Base-by-base conservation (phyloP, 30 jellyfish, hydroid and myxozoan genomes). In the Aurelia sp. region DNA sequence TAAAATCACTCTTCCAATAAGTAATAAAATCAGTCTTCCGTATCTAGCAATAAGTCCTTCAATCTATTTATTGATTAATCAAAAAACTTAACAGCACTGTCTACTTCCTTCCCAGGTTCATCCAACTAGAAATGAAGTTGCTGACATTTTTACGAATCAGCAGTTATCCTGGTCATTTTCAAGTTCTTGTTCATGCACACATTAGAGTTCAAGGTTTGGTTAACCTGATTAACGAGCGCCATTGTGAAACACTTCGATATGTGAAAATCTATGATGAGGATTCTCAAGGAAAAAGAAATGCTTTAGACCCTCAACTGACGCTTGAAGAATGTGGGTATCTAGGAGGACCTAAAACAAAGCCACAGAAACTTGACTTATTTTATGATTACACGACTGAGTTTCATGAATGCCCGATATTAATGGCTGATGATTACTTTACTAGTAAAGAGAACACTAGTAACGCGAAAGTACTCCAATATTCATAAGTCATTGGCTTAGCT, bases 81-180 rank as follows among this genome's bases (percentile, higher is more conserved):
- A 44, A 44, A 16, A 44, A 44, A 0, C 55, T 44, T 44, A 44
- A 0, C 55, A n/a, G 0, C 10, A 10, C 16, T 10, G 7, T 44
- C 55, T 44, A 7, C 55, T 68, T 51, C 33, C 73, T 17, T 55
- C 71, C 27, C 58, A 88, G 97, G 52, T 88, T 78, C 62, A 65
- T 88, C 22, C 86, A 81, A 19, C 47, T 80, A 51, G 97, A 88
- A 16, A 17, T 88, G 86, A 78, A 57, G 66, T 78, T 79, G 77
- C 19, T 82, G 59, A 79, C 90, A 52, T 76, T 88, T 55, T 41
- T 76, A 3, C 88, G 88, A 12, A 59, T 88, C 11, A 83, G 66
- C 52, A 78, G 51, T 64, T 74, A 74, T 66, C 97, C 97, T 13
- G 90, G 97, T 52, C 97, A 88, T 66, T 82, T 88, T 74, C 82